Evolutionary conservation across 1,140 invertebrate species (phyloP), one percentile per base, ranked within the genome.

Genomic region (Scylla paramamosain): DNA sequence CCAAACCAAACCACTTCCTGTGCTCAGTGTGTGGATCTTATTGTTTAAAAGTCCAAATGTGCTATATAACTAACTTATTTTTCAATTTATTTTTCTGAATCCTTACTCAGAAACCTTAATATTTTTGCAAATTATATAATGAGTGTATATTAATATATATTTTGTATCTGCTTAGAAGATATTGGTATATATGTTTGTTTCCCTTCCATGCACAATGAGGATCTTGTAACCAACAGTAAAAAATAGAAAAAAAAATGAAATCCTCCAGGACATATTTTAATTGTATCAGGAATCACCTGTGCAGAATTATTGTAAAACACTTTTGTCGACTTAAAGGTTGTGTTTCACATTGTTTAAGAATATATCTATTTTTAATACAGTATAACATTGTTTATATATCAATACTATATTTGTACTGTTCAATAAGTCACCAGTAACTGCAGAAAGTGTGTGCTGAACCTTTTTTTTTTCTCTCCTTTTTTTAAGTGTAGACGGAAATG

Each of bases 301-400:
- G 67, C 67, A 77, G 67, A 77, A 77, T 77, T 77, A 77, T 77
- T 77, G 67, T 77, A 77, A 77, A 77, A 84, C 52, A 88, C 45
- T 86, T 93, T 45, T 86, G 59, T 93, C 52, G 84, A 93, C 92
- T 93, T 93, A 52, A 46, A 93, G 92, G 92, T 93, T 93, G 92
- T 93, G 92, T 93, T 93, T 59, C 46, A 28, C 87, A 52, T 93
- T 93, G 46, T 59, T 93, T 93, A 46, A 93, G 84, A 93, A 31
- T 93, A 86, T 93, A 46, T 93, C 83, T 88, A 93, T 93, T 93
- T 93, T 93, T 93, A 88, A 88, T 93, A 93, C 92, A 87, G 59
- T 93, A 93, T 86, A 87, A 88, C 84, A 88, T 52, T 93, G 59
- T 93, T 88, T 86, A 93, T 93, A 93, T 88, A 86, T 93, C 29